These are phyloP conservation scores for Acronicta alni DNA, from an alignment of 2,888 invertebrate genomes.

Conservation along the genomic window DNA sequence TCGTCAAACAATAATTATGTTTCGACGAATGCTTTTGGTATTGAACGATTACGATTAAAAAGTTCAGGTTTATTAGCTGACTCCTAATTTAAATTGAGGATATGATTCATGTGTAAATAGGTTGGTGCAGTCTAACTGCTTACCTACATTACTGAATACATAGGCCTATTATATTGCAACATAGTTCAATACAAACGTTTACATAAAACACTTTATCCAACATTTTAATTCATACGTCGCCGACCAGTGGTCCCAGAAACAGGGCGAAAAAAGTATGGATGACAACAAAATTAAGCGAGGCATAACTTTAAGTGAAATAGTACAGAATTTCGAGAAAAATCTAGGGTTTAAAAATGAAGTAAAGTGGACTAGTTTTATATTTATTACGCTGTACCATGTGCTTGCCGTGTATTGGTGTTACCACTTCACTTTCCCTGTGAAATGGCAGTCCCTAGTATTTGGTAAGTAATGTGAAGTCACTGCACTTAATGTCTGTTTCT, in stretches of 20 bases:
- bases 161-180: conserved; percentile 27
- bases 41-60: background rate
- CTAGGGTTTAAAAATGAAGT: conserved; percentile 83
- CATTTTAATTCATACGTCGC: conserved; percentile 27
- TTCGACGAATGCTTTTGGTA: too few relatives aligned
- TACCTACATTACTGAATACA: conserved; percentile 36
- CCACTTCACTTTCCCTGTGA: conserved; percentile 77
- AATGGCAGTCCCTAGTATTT: conserved; percentile 82
- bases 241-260: conserved; percentile 20
- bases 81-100: conserved; percentile 27
- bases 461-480: conserved; percentile 72
- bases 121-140: conserved; percentile 5
- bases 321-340: conserved; percentile 75
- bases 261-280: conserved; percentile 34
- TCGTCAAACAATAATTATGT: too few relatives aligned
- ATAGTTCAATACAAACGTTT: conserved; percentile 20
- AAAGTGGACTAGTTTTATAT: conserved; percentile 79
- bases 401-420: conserved; percentile 81
- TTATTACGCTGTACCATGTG: conserved; percentile 77
- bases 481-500: too few relatives aligned
- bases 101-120: conserved; percentile 7
- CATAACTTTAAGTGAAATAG: conserved; percentile 69
- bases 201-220: conserved; percentile 16
- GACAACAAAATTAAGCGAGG: conserved; percentile 56
- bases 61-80: conserved; percentile 24